phyloP scores from a whole-genome alignment of 2,797 vertebrate genomes.

The Takifugu ocellatus region DNA sequence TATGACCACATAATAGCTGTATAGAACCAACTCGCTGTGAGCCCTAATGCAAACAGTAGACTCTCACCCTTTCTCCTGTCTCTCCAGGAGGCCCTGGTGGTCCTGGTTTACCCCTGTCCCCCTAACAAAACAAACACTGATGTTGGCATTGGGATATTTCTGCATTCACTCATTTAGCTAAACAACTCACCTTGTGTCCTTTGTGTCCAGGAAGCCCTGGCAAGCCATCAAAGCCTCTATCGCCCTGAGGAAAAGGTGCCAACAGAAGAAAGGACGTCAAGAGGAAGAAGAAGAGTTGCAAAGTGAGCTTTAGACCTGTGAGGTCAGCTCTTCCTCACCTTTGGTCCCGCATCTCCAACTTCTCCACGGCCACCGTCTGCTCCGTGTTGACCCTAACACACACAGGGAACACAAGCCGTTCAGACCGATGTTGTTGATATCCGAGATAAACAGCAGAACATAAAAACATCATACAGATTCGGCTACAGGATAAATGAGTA shows the following conservation, averaged over 20 bases:
- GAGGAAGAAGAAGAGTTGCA: constrained; percentile 1
- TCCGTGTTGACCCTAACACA: constrained; percentile 84
- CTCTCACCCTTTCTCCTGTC: constrained; percentile 84
- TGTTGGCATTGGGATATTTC: constrained; percentile 1
- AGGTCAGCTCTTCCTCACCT: constrained; percentile 74
- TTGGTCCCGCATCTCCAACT: constrained; percentile 87
- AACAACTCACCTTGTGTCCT: constrained; percentile 84
- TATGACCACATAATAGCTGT: background rate
- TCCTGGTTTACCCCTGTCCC: constrained; percentile 86
- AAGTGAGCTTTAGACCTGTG: background rate
- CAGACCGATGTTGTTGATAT: background rate
- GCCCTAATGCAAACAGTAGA: background rate
- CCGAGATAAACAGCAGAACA: background rate
- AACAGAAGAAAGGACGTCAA: background rate
- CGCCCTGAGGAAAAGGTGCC: constrained; percentile 75
- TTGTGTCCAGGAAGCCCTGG: constrained; percentile 91
- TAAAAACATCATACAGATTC: background rate
- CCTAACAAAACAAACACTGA: constrained; percentile 64
- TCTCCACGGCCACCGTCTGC: constrained; percentile 88
- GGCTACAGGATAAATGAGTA: background rate
- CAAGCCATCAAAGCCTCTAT: constrained; percentile 90
- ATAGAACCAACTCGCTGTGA: background rate
- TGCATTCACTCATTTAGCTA: background rate
- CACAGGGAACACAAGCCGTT: constrained; percentile 10
- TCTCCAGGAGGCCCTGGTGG: constrained; percentile 78